Evolutionary conservation across 2,797 vertebrate genomes (phyloP), one percentile per base, ranked within the genome.

Genomic region (Gobionotothen gibberifrons): DNA sequence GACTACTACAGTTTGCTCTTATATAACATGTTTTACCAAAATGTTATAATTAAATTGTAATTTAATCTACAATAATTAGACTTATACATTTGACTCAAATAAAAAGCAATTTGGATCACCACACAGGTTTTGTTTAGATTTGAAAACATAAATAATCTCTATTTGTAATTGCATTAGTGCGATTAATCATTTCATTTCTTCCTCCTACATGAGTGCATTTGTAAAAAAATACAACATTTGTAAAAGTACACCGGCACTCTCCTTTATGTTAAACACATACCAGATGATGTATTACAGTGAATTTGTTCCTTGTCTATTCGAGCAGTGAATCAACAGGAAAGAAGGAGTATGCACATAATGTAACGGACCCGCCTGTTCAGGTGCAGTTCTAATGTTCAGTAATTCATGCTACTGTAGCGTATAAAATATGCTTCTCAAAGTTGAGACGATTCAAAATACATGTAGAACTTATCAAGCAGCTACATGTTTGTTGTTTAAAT

Each of bases 261-360:
- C 1, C 13, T 40, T 63, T 0, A 32, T 26, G 12, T 49, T 2
- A 49, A 62, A 52, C 1, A 21, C 16, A 13, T 13, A 32, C 32
- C 32, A 32, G 6, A 21, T 10, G 51, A 55, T 17, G 14, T 53
- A 55, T 14, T 14, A 19, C 2, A 48, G 17, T 43, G 0, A n/a
- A 10, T 46, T 13, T 63, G 13, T 49, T 63, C 15, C 47, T 55
- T 0, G 0, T 5, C 29, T 22, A 44, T 69, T 55, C 44, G 52
- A 44, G 56, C 15, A 0, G 9, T 65, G 59, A 60, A 5, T 60
- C 4, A 46, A 76, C 52, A 44, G 66, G 76, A 80, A 75, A 76
- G 14, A 53, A 9, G 9, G 12, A 9, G 1, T 10, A 5, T 9
- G 1, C 13, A 60, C 22, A 1, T 0, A 0, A 11, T 58, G 9